Conservation (phyloP, 1,140 invertebrate species). For the Drosophila serrata region DNA sequence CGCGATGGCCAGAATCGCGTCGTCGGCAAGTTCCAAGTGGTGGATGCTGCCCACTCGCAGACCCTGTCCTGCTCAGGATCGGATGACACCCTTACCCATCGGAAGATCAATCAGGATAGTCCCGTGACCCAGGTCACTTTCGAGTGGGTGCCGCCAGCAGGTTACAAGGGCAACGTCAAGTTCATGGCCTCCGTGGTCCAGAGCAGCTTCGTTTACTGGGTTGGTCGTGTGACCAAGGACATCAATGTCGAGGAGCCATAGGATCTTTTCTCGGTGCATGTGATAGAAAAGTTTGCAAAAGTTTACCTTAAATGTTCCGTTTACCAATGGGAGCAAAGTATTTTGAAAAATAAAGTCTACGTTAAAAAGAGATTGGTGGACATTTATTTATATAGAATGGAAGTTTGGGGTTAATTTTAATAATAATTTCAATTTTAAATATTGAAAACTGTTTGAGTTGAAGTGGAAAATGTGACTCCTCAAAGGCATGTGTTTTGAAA, state of each 20-base stretch:
- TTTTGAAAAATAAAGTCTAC: constrained; percentile 66
- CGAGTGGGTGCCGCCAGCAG: constrained; percentile 82
- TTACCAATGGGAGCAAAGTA: constrained; percentile 52
- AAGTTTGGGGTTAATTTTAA: not conserved
- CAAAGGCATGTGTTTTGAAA: too few species aligned
- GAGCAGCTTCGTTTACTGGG: constrained; percentile 85
- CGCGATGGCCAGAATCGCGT: constrained; percentile 74
- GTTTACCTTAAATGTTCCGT: constrained; percentile 15
- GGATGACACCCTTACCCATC: constrained; percentile 83
- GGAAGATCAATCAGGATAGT: constrained; percentile 69
- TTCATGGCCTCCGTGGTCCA: constrained; percentile 85
- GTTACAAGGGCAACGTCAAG: constrained; percentile 81
- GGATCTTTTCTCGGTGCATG: constrained; percentile 38
- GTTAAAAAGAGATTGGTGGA: constrained; percentile 5
- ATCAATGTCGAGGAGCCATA: constrained; percentile 66
- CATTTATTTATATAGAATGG: not conserved
- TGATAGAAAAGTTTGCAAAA: constrained; percentile 61
- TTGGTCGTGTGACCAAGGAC: constrained; percentile 78
- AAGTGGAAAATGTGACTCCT: too few species aligned
- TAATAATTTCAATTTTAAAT: not conserved
- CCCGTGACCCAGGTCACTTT: constrained; percentile 58
- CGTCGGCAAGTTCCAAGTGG: constrained; percentile 68
- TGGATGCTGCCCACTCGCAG: constrained; percentile 67
- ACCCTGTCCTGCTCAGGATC: constrained; percentile 63
- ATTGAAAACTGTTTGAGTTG: not conserved